A percentile compares a stretch with the other conserved stretches of the same genome.
phyloP scores from a whole-genome alignment of 2,888 invertebrate genomes.

The Mamestra brassicae region DNA sequence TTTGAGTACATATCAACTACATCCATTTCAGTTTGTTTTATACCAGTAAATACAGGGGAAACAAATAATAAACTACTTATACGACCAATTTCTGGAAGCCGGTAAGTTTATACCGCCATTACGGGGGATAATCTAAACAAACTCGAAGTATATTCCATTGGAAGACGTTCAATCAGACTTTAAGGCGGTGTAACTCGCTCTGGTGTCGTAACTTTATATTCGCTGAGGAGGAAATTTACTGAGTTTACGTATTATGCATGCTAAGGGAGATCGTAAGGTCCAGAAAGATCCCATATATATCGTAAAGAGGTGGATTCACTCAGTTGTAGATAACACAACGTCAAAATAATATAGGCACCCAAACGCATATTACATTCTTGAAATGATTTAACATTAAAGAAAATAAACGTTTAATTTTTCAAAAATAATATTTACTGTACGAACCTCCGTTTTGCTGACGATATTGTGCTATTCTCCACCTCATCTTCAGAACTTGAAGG shows the following conservation, averaged over 20 bases:
- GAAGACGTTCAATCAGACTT: conserved; percentile 81
- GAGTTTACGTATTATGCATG: conserved; percentile 83
- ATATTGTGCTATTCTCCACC: too few relatives aligned
- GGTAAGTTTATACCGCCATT: conserved; percentile 72
- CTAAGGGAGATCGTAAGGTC: conserved; percentile 79
- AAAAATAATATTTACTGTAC: not conserved
- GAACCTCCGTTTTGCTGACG: too few relatives aligned
- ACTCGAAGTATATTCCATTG: conserved; percentile 77
- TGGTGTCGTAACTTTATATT: conserved; percentile 83
- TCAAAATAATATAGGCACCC: conserved; percentile 11
- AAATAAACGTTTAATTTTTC: not conserved
- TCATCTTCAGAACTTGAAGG: too few relatives aligned
- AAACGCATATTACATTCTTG: not conserved
- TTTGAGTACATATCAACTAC: conserved; percentile 48
- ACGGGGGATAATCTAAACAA: conserved; percentile 80
- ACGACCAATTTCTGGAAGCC: conserved; percentile 67
- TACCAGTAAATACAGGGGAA: conserved; percentile 46
- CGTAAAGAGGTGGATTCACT: conserved; percentile 47
- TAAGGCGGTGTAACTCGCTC: conserved; percentile 73
- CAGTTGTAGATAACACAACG: conserved; percentile 40
- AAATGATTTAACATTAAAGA: not conserved
- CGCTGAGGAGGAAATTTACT: conserved; percentile 79
- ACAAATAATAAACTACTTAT: conserved; percentile 68
- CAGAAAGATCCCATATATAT: conserved; percentile 69
- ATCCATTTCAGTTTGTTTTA: conserved; percentile 55